Percentiles rank a stretch among this genome's conserved stretches.
phyloP scores from a whole-genome alignment of 2,113 vertebrate species.

The Pseudonaja textilis region DNA sequence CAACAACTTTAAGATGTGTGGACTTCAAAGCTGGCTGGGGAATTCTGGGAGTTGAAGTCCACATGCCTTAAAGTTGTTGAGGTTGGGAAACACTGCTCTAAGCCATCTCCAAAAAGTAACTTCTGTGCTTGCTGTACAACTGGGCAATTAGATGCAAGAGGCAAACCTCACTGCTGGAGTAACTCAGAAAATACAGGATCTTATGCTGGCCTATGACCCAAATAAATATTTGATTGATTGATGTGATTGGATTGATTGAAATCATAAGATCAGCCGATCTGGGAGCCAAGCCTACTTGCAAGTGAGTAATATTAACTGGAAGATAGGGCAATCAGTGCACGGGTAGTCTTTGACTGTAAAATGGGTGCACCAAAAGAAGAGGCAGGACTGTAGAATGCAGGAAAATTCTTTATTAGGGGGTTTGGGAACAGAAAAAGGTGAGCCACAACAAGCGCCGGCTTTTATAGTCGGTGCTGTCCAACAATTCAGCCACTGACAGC shows the following conservation, averaged over 20 bases:
- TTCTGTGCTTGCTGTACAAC: slow-evolving; percentile 23
- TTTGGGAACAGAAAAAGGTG: too few species aligned
- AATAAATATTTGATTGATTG: background rate
- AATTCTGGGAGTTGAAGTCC: background rate
- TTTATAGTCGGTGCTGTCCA: too few species aligned
- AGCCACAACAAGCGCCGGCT: too few species aligned
- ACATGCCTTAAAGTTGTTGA: background rate
- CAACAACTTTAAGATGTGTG: too few species aligned
- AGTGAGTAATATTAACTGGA: background rate
- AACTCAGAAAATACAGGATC: background rate
- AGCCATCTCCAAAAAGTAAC: slow-evolving; percentile 16
- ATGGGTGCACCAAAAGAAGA: too few species aligned
- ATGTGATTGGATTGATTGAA: background rate
- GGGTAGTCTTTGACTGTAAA: background rate
- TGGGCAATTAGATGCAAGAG: slow-evolving; percentile 10
- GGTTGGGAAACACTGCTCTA: background rate
- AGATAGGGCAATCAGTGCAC: background rate
- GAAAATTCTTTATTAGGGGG: too few species aligned
- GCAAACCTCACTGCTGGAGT: slow-evolving; percentile 21
- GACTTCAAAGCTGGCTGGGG: background rate
- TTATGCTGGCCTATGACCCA: background rate
- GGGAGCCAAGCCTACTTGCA: background rate
- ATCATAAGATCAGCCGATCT: slow-evolving; percentile 22
- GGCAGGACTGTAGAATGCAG: too few species aligned
- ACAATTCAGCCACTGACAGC: too few species aligned